Percentiles rank a stretch among this genome's conserved stretches.
These are phyloP conservation scores for Eilema sororculum DNA, from an alignment of 2,888 invertebrate species.

Conservation along the genomic window DNA sequence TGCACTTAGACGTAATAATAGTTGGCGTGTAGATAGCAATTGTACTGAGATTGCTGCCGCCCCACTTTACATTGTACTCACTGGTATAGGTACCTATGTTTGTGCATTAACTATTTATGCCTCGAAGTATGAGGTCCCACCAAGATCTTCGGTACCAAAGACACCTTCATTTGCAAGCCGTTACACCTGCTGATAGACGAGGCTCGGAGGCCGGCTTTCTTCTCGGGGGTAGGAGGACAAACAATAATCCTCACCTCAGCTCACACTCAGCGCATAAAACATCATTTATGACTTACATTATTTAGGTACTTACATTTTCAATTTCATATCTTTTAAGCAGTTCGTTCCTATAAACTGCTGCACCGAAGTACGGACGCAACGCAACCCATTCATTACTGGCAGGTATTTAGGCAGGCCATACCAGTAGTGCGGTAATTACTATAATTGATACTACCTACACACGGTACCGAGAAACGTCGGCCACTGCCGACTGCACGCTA, in stretches of 20 bases:
- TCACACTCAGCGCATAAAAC: background rate
- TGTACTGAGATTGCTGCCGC: constrained; percentile 4
- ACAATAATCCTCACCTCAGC: background rate
- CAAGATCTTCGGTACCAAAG: too few species aligned
- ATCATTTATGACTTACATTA: too few species aligned
- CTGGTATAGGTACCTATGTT: background rate
- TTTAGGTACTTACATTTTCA: too few species aligned
- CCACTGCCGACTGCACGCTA: constrained; percentile 7
- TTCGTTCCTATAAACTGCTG: background rate
- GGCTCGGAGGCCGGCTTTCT: too few species aligned
- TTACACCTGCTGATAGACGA: too few species aligned
- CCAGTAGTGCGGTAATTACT: constrained; percentile 46
- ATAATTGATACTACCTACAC: constrained; percentile 47
- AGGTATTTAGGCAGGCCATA: constrained; percentile 55
- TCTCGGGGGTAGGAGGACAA: too few species aligned
- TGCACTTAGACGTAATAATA: background rate
- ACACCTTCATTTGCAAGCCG: too few species aligned
- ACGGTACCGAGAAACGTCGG: constrained; percentile 45
- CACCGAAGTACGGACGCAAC: constrained; percentile 18
- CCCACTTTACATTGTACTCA: constrained; percentile 10
- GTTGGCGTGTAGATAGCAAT: background rate
- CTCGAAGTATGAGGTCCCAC: too few species aligned
- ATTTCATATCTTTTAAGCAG: too few species aligned
- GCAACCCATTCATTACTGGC: constrained; percentile 33
- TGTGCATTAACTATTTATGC: background rate